phyloP scores from a whole-genome alignment of 2,888 invertebrate genomes.

The Drosophila kambysellisi region DNA sequence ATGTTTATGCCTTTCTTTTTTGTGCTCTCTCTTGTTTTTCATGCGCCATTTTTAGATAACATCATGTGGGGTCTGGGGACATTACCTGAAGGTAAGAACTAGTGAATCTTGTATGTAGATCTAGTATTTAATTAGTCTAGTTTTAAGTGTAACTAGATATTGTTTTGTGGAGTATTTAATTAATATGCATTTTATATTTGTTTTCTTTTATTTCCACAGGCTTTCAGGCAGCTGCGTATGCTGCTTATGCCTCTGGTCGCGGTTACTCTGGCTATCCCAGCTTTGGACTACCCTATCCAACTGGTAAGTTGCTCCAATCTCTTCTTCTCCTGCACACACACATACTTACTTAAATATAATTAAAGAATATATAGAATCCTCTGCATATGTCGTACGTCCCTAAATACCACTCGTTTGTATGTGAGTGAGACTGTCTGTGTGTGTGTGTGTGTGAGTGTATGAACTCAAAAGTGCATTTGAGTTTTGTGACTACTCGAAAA shows the following conservation, averaged over 20 bases:
- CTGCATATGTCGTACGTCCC: slow-evolving; percentile 44
- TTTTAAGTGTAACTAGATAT: not conserved
- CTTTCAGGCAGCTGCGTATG: slow-evolving; percentile 97
- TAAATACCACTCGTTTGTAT: slow-evolving; percentile 30
- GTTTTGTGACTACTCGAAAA: slow-evolving; percentile 52
- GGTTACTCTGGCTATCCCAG: slow-evolving; percentile 99
- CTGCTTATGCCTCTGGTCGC: slow-evolving; percentile 98
- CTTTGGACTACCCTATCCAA: slow-evolving; percentile 98
- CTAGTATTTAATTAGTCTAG: not conserved
- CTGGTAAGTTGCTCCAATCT: slow-evolving; percentile 90
- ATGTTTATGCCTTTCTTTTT: slow-evolving; percentile 62
- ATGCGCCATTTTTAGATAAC: slow-evolving; percentile 87
- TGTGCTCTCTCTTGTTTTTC: slow-evolving; percentile 60
- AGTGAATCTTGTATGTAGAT: not conserved
- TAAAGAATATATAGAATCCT: slow-evolving; percentile 36
- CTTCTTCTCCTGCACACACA: slow-evolving; percentile 20
- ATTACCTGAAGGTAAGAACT: slow-evolving; percentile 97
- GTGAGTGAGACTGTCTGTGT: slow-evolving; percentile 40
- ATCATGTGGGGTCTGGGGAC: slow-evolving; percentile 99
- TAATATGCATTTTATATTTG: not conserved
- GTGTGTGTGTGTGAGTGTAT: slow-evolving; percentile 60
- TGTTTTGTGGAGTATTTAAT: not conserved
- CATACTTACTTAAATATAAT: slow-evolving; percentile 17
- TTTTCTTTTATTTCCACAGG: slow-evolving; percentile 86
- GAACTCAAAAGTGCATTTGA: slow-evolving; percentile 13